These are phyloP conservation scores for Acholoe squamosa DNA, from an alignment of 2,888 invertebrate genomes.

Conservation along the genomic window DNA sequence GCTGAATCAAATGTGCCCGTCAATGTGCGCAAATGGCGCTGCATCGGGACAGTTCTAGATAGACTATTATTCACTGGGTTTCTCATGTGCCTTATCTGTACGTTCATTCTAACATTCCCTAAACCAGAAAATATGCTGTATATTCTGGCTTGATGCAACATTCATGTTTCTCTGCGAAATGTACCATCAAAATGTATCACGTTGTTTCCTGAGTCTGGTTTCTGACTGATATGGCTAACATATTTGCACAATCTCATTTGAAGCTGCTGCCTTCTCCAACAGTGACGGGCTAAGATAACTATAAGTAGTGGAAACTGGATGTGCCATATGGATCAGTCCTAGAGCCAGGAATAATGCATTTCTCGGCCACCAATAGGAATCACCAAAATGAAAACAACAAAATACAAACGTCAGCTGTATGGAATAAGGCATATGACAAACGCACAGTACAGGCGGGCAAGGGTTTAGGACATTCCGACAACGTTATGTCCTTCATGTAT, in stretches of 20 bases:
- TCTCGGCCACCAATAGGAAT: too few relatives aligned
- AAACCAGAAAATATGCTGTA: slow-evolving; percentile 51
- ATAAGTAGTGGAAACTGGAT: too few relatives aligned
- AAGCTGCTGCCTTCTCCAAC: not conserved
- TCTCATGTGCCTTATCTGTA: slow-evolving; percentile 24
- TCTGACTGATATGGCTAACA: not conserved
- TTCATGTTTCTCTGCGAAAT: not conserved
- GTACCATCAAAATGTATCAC: not conserved
- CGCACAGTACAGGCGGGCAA: too few relatives aligned
- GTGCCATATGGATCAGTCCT: too few relatives aligned
- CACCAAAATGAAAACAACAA: too few relatives aligned
- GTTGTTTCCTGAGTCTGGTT: not conserved
- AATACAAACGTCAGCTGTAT: too few relatives aligned
- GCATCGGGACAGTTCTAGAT: slow-evolving; percentile 31
- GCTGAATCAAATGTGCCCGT: not conserved
- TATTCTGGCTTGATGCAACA: slow-evolving; percentile 23
- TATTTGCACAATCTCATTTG: too few relatives aligned
- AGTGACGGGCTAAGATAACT: not conserved
- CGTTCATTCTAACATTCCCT: slow-evolving; percentile 47
- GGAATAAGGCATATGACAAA: too few relatives aligned
- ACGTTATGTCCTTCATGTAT: too few relatives aligned
- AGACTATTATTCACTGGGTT: slow-evolving; percentile 45
- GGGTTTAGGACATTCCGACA: too few relatives aligned
- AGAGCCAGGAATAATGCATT: too few relatives aligned
- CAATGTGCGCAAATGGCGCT: slow-evolving; percentile 40